Conservation (phyloP, 2,888 invertebrate species). For the Diogma glabrata region DNA sequence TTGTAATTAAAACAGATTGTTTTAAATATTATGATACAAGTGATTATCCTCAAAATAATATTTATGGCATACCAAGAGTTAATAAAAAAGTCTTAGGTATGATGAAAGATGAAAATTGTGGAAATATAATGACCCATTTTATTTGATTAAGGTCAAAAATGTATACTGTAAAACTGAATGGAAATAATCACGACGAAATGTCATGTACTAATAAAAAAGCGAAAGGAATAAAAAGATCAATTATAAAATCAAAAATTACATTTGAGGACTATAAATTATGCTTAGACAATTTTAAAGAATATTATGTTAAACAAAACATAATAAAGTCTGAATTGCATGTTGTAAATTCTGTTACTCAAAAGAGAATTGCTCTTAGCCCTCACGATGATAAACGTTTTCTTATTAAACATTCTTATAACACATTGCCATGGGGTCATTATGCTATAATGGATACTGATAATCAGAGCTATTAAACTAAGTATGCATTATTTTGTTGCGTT, state of each 20-base stretch:
- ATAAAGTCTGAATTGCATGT: not conserved
- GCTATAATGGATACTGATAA: not conserved
- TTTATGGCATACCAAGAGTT: conserved; percentile 13
- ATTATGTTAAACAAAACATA: not conserved
- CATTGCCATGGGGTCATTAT: not conserved
- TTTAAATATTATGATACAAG: not conserved
- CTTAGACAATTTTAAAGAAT: not conserved
- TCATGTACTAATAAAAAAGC: not conserved
- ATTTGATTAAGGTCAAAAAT: not conserved
- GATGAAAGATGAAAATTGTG: not conserved
- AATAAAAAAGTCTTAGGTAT: not conserved
- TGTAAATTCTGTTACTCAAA: not conserved
- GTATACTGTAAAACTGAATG: not conserved
- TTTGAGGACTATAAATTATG: not conserved
- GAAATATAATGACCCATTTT: not conserved
- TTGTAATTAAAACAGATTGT: not conserved
- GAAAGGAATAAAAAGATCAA: not conserved
- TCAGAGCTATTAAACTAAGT: too few species aligned
- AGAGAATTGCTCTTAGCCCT: not conserved
- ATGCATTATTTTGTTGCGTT: too few species aligned
- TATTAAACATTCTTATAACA: not conserved
- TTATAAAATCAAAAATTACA: not conserved
- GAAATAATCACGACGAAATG: too few species aligned
- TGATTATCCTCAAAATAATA: not conserved
- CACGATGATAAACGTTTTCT: not conserved